These are phyloP conservation scores for Chloropsis hardwickii DNA, from an alignment of 2,113 vertebrate genomes.

Conservation along the genomic window DNA sequence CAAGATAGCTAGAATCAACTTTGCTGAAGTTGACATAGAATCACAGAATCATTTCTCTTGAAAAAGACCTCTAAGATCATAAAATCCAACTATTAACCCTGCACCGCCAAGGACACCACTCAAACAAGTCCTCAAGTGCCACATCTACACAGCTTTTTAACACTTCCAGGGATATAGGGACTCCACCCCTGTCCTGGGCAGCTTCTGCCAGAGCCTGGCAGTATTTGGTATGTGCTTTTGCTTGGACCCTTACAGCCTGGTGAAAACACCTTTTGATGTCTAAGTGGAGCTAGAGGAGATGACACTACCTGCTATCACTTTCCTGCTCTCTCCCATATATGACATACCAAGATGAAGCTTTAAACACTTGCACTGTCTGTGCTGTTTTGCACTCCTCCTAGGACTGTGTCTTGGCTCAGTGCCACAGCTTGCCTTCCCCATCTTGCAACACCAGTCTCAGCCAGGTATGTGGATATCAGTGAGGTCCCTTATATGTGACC, in stretches of 20 bases:
- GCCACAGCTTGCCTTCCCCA: background rate
- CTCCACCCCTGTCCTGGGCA: background rate
- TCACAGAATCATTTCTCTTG: background rate
- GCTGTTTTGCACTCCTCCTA: background rate
- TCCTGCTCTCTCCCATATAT: background rate
- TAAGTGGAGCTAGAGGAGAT: background rate
- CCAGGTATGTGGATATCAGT: no score
- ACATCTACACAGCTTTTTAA: background rate
- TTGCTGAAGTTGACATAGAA: background rate
- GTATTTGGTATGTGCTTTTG: background rate
- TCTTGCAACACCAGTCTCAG: background rate
- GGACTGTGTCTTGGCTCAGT: background rate
- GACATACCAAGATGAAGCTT: background rate
- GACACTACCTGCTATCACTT: background rate
- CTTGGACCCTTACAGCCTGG: background rate
- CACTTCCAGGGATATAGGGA: background rate
- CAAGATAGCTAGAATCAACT: background rate
- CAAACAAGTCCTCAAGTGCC: background rate
- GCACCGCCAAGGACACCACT: background rate
- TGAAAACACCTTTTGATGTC: background rate
- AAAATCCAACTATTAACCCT: background rate
- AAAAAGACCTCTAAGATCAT: background rate
- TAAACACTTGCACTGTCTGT: background rate
- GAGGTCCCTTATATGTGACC: background rate
- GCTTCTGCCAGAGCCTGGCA: background rate